Evolutionary conservation across 2,113 vertebrate species (phyloP), one percentile per base, ranked within the genome.

Genomic region (Oryzias melastigma): DNA sequence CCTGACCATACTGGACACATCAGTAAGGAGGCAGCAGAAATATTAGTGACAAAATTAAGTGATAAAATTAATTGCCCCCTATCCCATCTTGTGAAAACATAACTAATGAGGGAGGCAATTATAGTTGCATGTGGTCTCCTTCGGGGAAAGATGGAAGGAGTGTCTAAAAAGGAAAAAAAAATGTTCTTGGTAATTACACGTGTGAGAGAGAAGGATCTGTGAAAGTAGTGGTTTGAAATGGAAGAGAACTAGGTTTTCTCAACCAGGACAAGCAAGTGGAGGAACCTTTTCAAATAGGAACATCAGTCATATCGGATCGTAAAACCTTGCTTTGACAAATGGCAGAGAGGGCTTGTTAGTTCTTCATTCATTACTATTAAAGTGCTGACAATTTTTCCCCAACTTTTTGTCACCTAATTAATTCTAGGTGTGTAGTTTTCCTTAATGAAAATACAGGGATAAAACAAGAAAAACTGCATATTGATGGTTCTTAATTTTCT

Each of bases 371-470:
- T 53, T 91, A 89, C 92, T 46, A 93, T 93, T 91, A 92, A 94
- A 91, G 91, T 88, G 90, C 91, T 92, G 93, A 93, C 93, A 92
- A 95, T 95, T 93, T 94, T 54, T 92, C 92, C 93, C 93, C 91
- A 90, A 92, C 89, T 91, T 94, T 93, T 95, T 92, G 89, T 94
- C 91, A 41, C 52, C 92, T 93, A 92, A 93, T 93, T 91, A 94
- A 93, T 95, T 94, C 92, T 91, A 91, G 95, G 93, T 16, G 73
- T 95, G 93, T 94, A 87, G 91, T 93, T 94, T 94, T 93, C 92
- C 91, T 71, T 92, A 91, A 91, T 92, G 90, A 90, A 92, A 12
- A 93, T 92, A 35, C 35, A 35, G 0, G 3, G 2, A 12, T 35
- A 12, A 35, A 35, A 14, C 45, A 42, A 87, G 8, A 19, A 54